These are phyloP conservation scores for Bothrops jararaca DNA, from an alignment of 2,113 vertebrate species.

Conservation along the genomic window DNA sequence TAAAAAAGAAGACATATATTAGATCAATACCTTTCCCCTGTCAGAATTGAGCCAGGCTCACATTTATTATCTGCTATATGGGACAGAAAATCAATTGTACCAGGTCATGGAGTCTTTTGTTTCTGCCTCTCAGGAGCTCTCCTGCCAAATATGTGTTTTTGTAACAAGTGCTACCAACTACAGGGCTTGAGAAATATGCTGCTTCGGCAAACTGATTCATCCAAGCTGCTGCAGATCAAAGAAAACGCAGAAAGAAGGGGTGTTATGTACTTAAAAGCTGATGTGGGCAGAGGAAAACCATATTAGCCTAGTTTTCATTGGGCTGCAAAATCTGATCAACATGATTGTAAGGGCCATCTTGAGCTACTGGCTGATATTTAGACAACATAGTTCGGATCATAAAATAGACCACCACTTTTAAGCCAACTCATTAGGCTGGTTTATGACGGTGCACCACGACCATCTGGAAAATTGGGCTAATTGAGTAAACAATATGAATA, in stretches of 20 bases:
- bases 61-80: not conserved
- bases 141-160: not conserved
- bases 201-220: not conserved
- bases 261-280: not conserved
- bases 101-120: not conserved
- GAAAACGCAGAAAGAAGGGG: not conserved
- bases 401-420: not conserved
- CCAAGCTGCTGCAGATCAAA: not conserved
- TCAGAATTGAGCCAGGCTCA: not conserved
- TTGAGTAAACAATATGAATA: not conserved
- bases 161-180: not conserved
- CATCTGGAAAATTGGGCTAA: not conserved
- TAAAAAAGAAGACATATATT: not conserved
- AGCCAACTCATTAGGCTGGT: not conserved
- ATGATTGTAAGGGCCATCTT: not conserved
- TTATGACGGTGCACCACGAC: not conserved
- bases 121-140: not conserved
- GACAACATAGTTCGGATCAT: not conserved
- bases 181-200: not conserved
- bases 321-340: not conserved
- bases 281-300: not conserved
- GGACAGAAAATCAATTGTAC: conserved; percentile 19
- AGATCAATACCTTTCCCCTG: not conserved
- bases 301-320: not conserved
- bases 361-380: not conserved